Evolutionary conservation across 2,113 vertebrate genomes (phyloP).

Genomic region (Melanotaenia duboulayi): DNA sequence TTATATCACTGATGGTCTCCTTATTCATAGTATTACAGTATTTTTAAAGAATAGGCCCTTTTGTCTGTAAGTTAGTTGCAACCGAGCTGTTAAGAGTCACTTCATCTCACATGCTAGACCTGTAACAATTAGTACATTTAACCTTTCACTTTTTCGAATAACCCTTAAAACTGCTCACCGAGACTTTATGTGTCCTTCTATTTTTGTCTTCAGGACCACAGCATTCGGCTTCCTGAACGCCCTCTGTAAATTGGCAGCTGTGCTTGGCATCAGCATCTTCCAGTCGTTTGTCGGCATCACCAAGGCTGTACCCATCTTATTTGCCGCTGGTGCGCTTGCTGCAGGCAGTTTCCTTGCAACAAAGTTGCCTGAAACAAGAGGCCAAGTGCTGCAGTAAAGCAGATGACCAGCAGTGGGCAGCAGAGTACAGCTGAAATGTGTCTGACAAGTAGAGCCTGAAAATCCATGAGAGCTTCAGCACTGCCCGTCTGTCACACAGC

Average conservation of each 20-base stretch:
- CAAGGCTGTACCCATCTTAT: conserved; percentile 93
- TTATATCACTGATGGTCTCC: too few species aligned
- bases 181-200: not conserved
- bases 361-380: conserved; percentile 93
- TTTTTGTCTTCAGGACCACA: conserved; percentile 84
- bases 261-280: conserved; percentile 97
- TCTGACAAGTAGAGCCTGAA: conserved; percentile 70
- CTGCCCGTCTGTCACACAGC: conserved; percentile 55
- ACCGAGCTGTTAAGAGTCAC: too few species aligned
- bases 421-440: conserved; percentile 60
- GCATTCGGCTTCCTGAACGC: conserved; percentile 97
- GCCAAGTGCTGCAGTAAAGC: conserved; percentile 92
- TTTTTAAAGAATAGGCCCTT: too few species aligned
- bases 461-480: conserved; percentile 64
- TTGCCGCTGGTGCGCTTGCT: conserved; percentile 90
- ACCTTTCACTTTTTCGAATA: not conserved
- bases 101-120: not conserved
- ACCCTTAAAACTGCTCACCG: not conserved
- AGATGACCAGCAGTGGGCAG: conserved; percentile 61
- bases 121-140: not conserved
- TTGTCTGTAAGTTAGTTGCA: too few species aligned
- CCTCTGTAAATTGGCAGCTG: conserved; percentile 92
- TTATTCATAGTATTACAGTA: too few species aligned
- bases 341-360: conserved; percentile 93
- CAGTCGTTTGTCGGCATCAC: conserved; percentile 96